Evolutionary conservation across 2,888 invertebrate genomes (phyloP), one percentile per base, ranked within the genome.

Genomic region (Cheilosia grossa): DNA sequence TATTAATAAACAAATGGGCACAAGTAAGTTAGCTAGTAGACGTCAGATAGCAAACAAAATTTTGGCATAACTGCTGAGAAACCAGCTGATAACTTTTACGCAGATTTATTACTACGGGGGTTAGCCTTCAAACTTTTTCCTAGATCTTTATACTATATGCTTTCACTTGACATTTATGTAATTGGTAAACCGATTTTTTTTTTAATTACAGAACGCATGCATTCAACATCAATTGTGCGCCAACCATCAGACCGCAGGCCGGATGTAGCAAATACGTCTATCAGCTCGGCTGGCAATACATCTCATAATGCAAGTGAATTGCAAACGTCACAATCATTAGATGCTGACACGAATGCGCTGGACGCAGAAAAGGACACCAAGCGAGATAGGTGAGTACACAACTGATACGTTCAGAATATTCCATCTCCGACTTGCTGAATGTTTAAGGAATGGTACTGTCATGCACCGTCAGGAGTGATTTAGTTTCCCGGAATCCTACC

Each of bases 211-310:
- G 92, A 92, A 89, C 92, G 92, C 42, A 89, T 90, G 64, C 90
- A 91, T 82, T 88, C 91, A 85, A 88, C 90, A 77, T 90, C 92
- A 47, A 91, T 92, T 87, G 90, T 90, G 81, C 90, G 92, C 61
- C 92, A 92, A 78, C 92, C 91, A 19, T 92, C 92, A 79, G 92
- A 92, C 88, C 91, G 92, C 75, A 88, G 91, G 82, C 90, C 92
- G 86, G 92, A 92, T 89, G 90, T 89, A 75, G 88, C 88, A 21
- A 92, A 90, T 87, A 88, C 90, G 75, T 89, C 91, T 37, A 77
- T 90, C 70, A 89, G 89, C 40, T 90, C 91, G 51, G 90, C 89
- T 89, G 90, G 90, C 81, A 90, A 90, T 87, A 89, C 89, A 74
- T 89, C 89, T 61, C 88, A 88, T 67, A 87, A 87, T 74, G 74